Evolutionary conservation across 2,113 vertebrate species (phyloP), one percentile per base, ranked within the genome.

Genomic region (Saccopteryx bilineata): DNA sequence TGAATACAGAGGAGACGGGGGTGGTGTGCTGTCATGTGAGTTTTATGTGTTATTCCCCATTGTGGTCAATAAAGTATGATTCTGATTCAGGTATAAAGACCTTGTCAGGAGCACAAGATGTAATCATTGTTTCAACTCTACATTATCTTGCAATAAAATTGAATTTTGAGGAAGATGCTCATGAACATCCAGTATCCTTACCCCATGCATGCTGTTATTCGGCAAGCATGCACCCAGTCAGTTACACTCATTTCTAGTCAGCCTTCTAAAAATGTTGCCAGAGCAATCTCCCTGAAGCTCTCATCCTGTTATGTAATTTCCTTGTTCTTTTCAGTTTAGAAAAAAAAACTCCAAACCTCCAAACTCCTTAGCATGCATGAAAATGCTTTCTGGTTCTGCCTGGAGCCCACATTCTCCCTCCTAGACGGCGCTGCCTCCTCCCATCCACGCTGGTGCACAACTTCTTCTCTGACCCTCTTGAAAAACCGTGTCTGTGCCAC

Each of bases 121-220:
- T 74, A 46, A 11, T 9, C 15, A 61, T 74, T 85, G 23, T 89
- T 89, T 66, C 46, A 79, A 17, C 28, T 85, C 24, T 39, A 65
- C 12, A 76, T 46, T 46, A 5, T 81, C 71, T 84, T 88, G 14
- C 17, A 56, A 14, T 66, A 91, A 85, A 69, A 85, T 58, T 46
- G 13, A 46, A 23, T 96, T 97, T 89, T 28, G 82, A 86, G 33
- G n/a, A 78, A 54, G n/a, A n/a, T 58, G 48, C 72, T 84, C 17
- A 14, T 50, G 23, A 54, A 3, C 28, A 69, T 83, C 33, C 13
- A 26, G 5, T 75, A 39, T 14, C 66, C 88, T 88, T 71, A 26
- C 6, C 48, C 46, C 15, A 31, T 66, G 17, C 21, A n/a, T 13
- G 46, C 18, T 60, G 26, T 75, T 5, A 18, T 87, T 91, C 52